Conservation (phyloP, 2,888 invertebrate species). For the Frankliniella intonsa region DNA sequence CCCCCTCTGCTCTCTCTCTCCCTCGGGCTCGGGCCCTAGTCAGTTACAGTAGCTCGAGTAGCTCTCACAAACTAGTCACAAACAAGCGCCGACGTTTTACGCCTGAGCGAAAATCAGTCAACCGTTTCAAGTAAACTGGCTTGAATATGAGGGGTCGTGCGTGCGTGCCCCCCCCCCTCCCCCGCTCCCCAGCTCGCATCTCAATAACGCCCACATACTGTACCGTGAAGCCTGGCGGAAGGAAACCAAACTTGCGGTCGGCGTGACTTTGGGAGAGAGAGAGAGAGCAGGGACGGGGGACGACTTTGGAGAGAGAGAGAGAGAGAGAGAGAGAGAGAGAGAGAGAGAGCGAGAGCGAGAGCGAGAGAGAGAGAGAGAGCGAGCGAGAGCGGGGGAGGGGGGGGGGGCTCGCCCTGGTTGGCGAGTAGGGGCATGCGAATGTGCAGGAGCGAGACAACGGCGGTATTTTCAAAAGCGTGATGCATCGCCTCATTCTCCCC, state of each 20-base stretch:
- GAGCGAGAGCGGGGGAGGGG: not conserved
- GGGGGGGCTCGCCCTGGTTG: not conserved
- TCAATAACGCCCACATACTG: not conserved
- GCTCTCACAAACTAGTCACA: not conserved
- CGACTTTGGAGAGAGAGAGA: not conserved
- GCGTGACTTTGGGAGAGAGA: too few relatives aligned
- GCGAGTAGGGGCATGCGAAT: too few relatives aligned
- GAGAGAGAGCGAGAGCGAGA: not conserved
- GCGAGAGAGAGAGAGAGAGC: not conserved
- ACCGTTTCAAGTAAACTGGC: not conserved
- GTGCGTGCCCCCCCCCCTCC: not conserved
- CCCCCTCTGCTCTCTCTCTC: not conserved
- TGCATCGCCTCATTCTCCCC: too few relatives aligned
- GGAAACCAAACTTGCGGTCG: too few relatives aligned
- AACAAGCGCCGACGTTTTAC: not conserved
- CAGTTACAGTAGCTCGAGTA: not conserved
- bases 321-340: conserved; percentile 1
- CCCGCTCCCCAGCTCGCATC: not conserved
- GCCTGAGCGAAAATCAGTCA: not conserved
- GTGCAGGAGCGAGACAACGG: too few relatives aligned
- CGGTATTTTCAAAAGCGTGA: too few relatives aligned
- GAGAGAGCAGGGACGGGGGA: too few relatives aligned
- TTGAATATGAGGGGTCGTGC: not conserved
- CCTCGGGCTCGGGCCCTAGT: not conserved
- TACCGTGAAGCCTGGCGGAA: not conserved